Evolutionary conservation across 2,888 invertebrate species (phyloP).

Genomic region (Rhingia campestris): DNA sequence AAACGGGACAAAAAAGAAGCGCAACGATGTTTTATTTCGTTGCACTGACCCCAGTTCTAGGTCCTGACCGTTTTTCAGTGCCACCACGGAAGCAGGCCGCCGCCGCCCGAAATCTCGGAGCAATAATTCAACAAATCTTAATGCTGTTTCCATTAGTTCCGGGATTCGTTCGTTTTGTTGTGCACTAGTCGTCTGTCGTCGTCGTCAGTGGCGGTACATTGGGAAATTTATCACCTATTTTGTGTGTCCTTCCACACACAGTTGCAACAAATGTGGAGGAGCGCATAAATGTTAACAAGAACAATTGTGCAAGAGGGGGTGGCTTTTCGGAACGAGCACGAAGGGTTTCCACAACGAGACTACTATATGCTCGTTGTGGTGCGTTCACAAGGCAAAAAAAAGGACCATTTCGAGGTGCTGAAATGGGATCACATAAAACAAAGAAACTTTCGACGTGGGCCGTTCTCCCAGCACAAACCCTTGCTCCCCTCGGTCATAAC

Average conservation of each 20-base stretch:
- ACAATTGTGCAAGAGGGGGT: slow-evolving; percentile 43
- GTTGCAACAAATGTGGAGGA: slow-evolving; percentile 45
- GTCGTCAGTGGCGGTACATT: slow-evolving; percentile 25
- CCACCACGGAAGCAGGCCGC: not conserved
- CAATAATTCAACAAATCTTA: slow-evolving; percentile 62
- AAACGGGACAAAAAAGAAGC: not conserved
- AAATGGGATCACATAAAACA: slow-evolving; percentile 41
- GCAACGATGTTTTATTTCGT: not conserved
- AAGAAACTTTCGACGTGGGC: slow-evolving; percentile 31
- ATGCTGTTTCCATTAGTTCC: slow-evolving; percentile 59
- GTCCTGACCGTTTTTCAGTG: slow-evolving; percentile 6
- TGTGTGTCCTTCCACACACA: slow-evolving; percentile 18
- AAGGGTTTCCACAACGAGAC: not conserved
- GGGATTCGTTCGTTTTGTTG: slow-evolving; percentile 35
- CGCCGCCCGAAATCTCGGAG: slow-evolving; percentile 29
- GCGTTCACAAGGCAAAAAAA: slow-evolving; percentile 34
- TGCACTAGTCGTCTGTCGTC: slow-evolving; percentile 16
- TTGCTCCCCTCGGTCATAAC: slow-evolving; percentile 46
- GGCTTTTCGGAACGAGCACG: not conserved
- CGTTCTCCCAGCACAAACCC: not conserved
- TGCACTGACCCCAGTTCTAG: not conserved
- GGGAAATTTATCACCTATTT: slow-evolving; percentile 50
- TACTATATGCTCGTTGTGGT: slow-evolving; percentile 6
- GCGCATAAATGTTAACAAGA: slow-evolving; percentile 55
- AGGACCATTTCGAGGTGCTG: slow-evolving; percentile 1